Evolutionary conservation across 2,797 vertebrate species (phyloP), one percentile per base, ranked within the genome.

Genomic region (Graptemys geographica): DNA sequence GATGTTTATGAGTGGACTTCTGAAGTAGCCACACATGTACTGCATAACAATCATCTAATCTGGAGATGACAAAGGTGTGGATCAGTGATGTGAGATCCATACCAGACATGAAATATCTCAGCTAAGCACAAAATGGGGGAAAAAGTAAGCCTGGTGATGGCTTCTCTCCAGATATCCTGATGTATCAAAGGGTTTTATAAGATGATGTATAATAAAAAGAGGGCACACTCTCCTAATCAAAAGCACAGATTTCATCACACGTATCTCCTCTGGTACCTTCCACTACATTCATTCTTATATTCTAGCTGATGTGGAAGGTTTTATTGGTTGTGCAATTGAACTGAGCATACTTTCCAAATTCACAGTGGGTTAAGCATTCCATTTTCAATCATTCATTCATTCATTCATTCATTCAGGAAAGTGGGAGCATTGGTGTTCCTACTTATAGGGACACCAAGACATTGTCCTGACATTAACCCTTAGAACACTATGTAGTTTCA

Each of bases 81-180:
- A 62, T 3, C 47, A 27, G 6, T 62, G 52, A 0, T 1, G 2
- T 8, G 37, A 84, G 31, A 79, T 27, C 57, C 8, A 13, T 49
- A 33, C 8, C 4, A 31, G 15, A 59, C 5, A 1, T 74, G 1
- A 2, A 84, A 59, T 2, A 84, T 82, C 2, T 49, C 5, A 80
- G 59, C 0, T 81, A 11, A 88, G 83, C n/a, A 56, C 5, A 0
- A 0, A 94, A 90, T 2, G 47, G 11, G 11, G 7, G 1, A 27
- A 76, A 47, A 76, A 76, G 11, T 25, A 13, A 23, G 41, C 41
- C 25, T 76, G 74, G 25, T 47, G 41, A 76, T 16, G 23, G 13
- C 41, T 76, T 47, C 41, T 47, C 23, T 47, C 27, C 16, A 47
- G 74, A 44, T 76, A 76, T 47, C 27, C 11, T 28, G 12, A 47